Base-by-base conservation (phyloP, 2,888 invertebrate species). In the Vandiemenella viatica region DNA sequence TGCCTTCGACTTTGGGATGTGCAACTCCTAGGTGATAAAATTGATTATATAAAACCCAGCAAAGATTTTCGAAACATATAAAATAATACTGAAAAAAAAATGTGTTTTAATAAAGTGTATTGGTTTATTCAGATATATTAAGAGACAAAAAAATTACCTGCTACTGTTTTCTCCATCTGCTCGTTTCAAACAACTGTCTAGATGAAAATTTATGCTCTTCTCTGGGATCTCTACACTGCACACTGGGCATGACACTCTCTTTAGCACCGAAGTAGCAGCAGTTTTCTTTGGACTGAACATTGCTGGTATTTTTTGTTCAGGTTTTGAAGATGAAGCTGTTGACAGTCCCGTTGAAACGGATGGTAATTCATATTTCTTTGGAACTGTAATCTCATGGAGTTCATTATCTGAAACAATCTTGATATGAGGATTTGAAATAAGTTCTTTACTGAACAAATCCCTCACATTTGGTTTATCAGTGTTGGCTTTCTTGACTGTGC, bases 121-220 rank as follows among this genome's bases (percentile, higher is more conserved):
- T 32, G 13, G 2, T 32, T 32, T 32, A 32, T 32, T 32, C 15
- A 15, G 13, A 32, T n/a, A n/a, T 32, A 13, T 32, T 15, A 5
- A 32, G 15, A n/a, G 15, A 32, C n/a, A 49, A 20, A 21, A 13
- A 41, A 5, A 38, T 22, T 8, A 10, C 16, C 7, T 15, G 5
- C n/a, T 18, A 37, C 16, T 15, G 38, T 44, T 49, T 32, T 26
- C 20, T 22, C 17, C 5, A 48, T 57, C 57, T 38, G 62, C 61
- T 20, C 66, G 58, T 32, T 63, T 62, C 19, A 72, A 60, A 57
- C 73, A 73, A 46, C 62, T 62, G 58, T 73, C 72, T 19, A 73
- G 61, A 59, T 73, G 73, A 15, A 59, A 58, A 54, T 73, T 72
- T 20, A 73, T 67, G 53, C 66, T 62, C 7, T 56, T 53, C 48